Evolutionary conservation across 2,888 invertebrate species (phyloP), one percentile per base, ranked within the genome.

Genomic region (Gari tellinella): DNA sequence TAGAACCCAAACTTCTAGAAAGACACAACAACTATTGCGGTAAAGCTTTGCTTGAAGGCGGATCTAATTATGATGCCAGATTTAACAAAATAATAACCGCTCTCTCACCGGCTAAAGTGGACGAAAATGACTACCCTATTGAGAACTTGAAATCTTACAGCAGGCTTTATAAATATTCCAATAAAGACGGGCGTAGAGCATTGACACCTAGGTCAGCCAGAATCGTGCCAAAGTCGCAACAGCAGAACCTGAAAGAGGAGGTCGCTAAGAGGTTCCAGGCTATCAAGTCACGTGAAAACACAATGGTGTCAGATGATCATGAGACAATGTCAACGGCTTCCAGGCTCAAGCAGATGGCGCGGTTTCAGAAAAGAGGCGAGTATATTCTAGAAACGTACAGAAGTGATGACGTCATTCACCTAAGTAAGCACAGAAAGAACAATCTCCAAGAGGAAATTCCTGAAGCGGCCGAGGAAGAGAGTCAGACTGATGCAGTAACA

Each of bases 1-100:
- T 87, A 2, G 86, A 89, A 68, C 76, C 82, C 31, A 72, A 80
- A 37, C 82, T 83, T 25, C 73, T 87, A n/a, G 65, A 84, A 57
- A 72, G 81, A 19, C 83, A 86, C 66, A 83, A 86, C 63, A 70
- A 68, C 8, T 88, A 87, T 61, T 81, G 87, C 48, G 87, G 87
- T 0, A 84, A 83, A 70, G 52, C 56, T 5, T 75, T 83, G 7
- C 61, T 86, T 17, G 72, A 75, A 60, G 86, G 87, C 5, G 69
- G 75, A 7, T 83, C 87, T 1, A 75, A 78, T 10, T 69, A 73
- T n/a, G 88, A 88, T 62, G 73, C 64, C 3, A 57, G 89, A 15
- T 89, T 88, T 62, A 60, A 72, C 21, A 64, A 75, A 19, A 82
- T 89, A 14, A 69, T 82, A 25, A 69, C 70, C 31, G 70, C 74